A percentile compares a stretch with the other conserved stretches of the same genome.
phyloP scores from a whole-genome alignment of 2,888 invertebrate species.

The Cancer borealis region DNA sequence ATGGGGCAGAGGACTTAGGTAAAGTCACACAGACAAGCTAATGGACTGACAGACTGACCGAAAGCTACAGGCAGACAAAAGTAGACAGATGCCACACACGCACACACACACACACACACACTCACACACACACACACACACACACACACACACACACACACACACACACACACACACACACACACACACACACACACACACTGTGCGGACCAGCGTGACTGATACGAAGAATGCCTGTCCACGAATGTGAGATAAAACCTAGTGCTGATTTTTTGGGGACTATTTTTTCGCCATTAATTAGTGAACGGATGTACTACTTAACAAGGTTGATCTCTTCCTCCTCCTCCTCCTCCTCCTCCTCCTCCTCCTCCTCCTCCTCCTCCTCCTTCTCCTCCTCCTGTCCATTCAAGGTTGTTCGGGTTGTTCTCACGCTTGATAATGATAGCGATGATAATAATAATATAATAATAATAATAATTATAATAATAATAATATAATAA shows the following conservation, averaged over 20 bases:
- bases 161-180: conserved; percentile 44
- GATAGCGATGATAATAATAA: neutral
- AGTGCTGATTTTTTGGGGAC: neutral
- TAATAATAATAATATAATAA: no score
- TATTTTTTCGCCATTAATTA: neutral
- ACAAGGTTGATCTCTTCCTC: neutral
- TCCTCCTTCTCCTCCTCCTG: neutral
- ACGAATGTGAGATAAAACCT: neutral
- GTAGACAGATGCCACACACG: neutral
- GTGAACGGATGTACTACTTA: conserved; percentile 12
- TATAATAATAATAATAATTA: neutral
- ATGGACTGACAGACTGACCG: no score
- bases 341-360: neutral
- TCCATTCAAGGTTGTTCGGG: neutral
- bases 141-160: conserved; percentile 4
- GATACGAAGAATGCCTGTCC: neutral
- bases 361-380: neutral
- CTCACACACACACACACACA: neutral
- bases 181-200: neutral
- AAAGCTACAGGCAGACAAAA: no score
- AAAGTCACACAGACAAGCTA: no score
- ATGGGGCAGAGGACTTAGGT: no score
- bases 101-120: neutral
- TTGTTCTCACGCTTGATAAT: neutral
- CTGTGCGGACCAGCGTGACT: neutral